Conservation (phyloP, 2,888 invertebrate genomes). For the Protonemura montana region DNA sequence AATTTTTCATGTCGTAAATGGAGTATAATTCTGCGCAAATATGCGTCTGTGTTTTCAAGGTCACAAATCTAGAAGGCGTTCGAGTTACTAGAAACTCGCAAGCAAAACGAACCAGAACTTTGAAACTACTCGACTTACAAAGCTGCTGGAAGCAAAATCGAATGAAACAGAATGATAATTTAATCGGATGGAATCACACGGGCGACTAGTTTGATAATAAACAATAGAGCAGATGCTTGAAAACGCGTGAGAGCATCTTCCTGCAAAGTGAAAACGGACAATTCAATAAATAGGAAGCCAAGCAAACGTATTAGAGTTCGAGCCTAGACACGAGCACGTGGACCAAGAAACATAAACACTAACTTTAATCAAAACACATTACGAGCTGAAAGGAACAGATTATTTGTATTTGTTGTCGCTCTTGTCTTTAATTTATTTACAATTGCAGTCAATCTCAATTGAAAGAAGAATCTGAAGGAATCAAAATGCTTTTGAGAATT, state of each 20-base stretch:
- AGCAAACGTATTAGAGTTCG: background rate
- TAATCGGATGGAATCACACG: background rate
- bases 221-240: background rate
- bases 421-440: too few relatives aligned
- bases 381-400: background rate
- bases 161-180: too few relatives aligned
- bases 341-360: background rate
- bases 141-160: too few relatives aligned
- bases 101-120: too few relatives aligned
- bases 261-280: background rate
- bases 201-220: background rate
- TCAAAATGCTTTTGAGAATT: background rate
- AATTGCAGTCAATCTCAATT: too few relatives aligned
- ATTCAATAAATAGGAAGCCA: background rate
- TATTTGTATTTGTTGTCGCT: too few relatives aligned
- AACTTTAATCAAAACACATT: background rate
- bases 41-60: too few relatives aligned
- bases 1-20: background rate
- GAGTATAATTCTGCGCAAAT: too few relatives aligned
- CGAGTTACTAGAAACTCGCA: too few relatives aligned
- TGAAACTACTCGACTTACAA: too few relatives aligned
- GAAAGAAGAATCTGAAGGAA: too few relatives aligned
- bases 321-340: background rate
- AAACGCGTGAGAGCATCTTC: background rate
- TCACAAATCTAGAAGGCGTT: too few relatives aligned